Base-by-base conservation (phyloP, 2,888 invertebrate species). In the Drosophila sordidula region DNA sequence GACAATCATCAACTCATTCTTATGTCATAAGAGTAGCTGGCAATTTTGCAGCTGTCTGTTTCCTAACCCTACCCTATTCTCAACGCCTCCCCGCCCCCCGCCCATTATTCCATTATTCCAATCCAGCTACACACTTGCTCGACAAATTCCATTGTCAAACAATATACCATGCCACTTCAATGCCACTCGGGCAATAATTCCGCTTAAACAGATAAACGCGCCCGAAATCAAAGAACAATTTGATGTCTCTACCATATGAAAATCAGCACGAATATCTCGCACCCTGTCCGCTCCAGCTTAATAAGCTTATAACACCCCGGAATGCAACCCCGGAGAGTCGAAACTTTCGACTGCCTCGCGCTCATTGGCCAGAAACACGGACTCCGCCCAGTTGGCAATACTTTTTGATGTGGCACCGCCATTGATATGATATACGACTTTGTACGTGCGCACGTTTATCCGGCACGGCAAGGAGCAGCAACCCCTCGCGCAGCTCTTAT, bases 181-280 rank as follows among this genome's bases (percentile, higher is more conserved):
- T 51, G 50, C 34, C 76, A 74, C 69, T 82, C 54, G 86, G 77
- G 67, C 86, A 82, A 82, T 88, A 88, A 82, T 86, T 86, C 88
- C 83, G 83, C 80, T 88, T 83, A 86, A 86, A 80, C 83, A 86
- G 87, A 77, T 83, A 88, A 88, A 83, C 66, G 71, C 56, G 63
- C 50, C 49, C 58, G 54, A 66, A 88, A 86, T 86, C 74, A 86
- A 67, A 79, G 61, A 77, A 66, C 80, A 79, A 83, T 88, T 85
- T 62, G 62, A 74, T 78, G 70, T 55, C 67, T 49, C 51, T 70
- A 22, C 59, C 39, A 64, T 64, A 68, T 56, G 61, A 64, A 65
- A 58, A 64, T 49, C 66, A 61, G n/a, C 49, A 42, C 39, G 38
- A 34, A 42, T 51, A 6, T 39, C 18, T 41, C 42, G 8, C 38